These are phyloP conservation scores for Plestiodon gilberti DNA, from an alignment of 2,113 vertebrate species.

Conservation along the genomic window DNA sequence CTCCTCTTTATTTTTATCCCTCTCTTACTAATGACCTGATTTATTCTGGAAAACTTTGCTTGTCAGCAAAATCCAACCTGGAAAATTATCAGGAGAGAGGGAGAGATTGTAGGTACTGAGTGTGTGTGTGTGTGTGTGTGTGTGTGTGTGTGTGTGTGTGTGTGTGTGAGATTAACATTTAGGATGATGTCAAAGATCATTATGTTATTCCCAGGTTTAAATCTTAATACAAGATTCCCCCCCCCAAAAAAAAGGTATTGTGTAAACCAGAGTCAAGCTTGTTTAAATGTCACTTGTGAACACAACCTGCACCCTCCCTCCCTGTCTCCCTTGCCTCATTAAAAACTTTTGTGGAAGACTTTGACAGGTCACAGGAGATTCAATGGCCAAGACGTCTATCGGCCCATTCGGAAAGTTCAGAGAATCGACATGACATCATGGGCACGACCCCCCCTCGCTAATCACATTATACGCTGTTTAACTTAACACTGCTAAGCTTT, in stretches of 20 bases:
- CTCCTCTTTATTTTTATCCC: background rate
- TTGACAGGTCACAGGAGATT: slow-evolving; percentile 45
- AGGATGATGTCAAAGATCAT: background rate
- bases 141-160: too few species aligned
- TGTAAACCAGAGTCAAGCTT: background rate
- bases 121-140: too few species aligned
- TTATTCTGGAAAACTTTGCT: background rate
- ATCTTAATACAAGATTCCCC: background rate
- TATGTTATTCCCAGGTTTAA: background rate
- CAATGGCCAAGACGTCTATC: slow-evolving; percentile 58
- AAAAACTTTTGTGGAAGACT: background rate
- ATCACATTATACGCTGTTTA: slow-evolving; percentile 74
- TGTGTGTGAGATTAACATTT: too few species aligned
- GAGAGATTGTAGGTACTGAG: background rate
- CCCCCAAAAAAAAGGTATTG: background rate
- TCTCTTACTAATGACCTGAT: background rate
- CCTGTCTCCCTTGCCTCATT: background rate
- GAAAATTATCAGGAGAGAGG: background rate
- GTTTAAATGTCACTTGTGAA: background rate
- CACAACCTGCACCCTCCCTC: background rate
- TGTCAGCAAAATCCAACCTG: background rate
- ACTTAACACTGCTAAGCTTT: slow-evolving; percentile 69
- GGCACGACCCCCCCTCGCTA: slow-evolving; percentile 62
- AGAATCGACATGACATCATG: slow-evolving; percentile 67
- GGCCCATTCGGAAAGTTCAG: slow-evolving; percentile 60